Evolutionary conservation across 2,888 invertebrate genomes (phyloP), one percentile per base, ranked within the genome.

Genomic region (Eugnorisma glareosa): DNA sequence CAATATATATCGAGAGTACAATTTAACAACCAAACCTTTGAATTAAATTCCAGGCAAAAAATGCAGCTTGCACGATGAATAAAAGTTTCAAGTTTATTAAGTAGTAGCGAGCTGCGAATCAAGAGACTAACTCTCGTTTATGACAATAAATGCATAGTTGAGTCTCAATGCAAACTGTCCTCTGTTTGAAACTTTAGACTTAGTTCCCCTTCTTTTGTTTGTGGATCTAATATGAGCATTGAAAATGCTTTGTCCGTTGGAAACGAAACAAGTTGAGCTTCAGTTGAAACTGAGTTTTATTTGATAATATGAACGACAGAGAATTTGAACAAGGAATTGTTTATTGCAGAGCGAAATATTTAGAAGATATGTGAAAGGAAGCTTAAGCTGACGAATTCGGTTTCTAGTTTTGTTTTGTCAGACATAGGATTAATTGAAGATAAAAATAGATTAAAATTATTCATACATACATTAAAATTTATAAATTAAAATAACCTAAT

Each of bases 111-210:
- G 45, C 45, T 73, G 61, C 28, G 68, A 81, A 77, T 86, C 73
- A 74, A 63, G 45, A 48, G 71, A 79, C 57, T 40, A 48, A 57
- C 66, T 75, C 72, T 11, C 61, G 35, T 86, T 85, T 64, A 85
- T 82, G 70, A 81, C 71, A 85, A 85, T 68, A 21, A 73, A 86
- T 72, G 77, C 86, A 84, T 76, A 87, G 77, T 78, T 81, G 76
- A 76, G 35, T 66, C 37, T 76, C 69, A 72, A 74, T 81, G 63
- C 37, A 72, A 70, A 83, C 61, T 66, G 54, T 54, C 1, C 40
- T 35, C 67, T 64, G 74, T 81, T 83, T 85, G 69, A 83, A 87
- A 87, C 68, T 80, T 77, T 69, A 75, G 63, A 73, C 68, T 67
- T 21, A 66, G 67, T 67, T 35, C 40, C 45, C 57, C 67, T 87